phyloP scores from a whole-genome alignment of 2,113 vertebrate genomes.

The Rattus rattus region DNA sequence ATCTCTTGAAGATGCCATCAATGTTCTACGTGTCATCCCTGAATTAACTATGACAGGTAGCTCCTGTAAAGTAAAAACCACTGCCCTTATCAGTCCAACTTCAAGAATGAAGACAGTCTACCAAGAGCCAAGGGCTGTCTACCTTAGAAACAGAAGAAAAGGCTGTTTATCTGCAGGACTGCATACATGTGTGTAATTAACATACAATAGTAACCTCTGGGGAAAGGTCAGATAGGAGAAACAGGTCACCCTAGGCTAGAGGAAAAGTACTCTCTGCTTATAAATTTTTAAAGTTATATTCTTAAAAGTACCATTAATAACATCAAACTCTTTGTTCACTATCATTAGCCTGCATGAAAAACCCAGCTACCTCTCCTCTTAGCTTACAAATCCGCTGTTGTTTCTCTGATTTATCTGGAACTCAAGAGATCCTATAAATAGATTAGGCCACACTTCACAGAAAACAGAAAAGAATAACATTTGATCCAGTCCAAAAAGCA shows the following conservation, averaged over 20 bases:
- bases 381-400: constrained; percentile 44
- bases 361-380: constrained; percentile 43
- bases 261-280: constrained; percentile 5
- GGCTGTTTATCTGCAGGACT: not conserved
- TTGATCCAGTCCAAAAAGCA: constrained; percentile 50
- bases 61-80: constrained; percentile 50
- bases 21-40: not conserved
- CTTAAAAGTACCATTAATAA: constrained; percentile 46
- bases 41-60: constrained; percentile 23
- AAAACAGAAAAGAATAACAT: constrained; percentile 67
- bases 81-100: not conserved
- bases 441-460: constrained; percentile 19
- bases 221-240: constrained; percentile 13
- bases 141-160: constrained; percentile 38
- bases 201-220: constrained; percentile 23
- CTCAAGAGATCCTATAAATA: constrained; percentile 57
- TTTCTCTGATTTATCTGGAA: constrained; percentile 55
- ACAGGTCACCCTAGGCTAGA: not conserved
- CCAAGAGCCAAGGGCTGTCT: not conserved
- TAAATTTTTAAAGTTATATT: constrained; percentile 33
- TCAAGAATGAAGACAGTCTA: constrained; percentile 1
- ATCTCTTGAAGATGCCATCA: not conserved
- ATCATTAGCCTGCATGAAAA: constrained; percentile 49
- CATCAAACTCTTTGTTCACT: not conserved
- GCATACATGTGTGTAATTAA: not conserved